phyloP scores from a whole-genome alignment of 1,140 invertebrate genomes.

The Platorchestia sp. region DNA sequence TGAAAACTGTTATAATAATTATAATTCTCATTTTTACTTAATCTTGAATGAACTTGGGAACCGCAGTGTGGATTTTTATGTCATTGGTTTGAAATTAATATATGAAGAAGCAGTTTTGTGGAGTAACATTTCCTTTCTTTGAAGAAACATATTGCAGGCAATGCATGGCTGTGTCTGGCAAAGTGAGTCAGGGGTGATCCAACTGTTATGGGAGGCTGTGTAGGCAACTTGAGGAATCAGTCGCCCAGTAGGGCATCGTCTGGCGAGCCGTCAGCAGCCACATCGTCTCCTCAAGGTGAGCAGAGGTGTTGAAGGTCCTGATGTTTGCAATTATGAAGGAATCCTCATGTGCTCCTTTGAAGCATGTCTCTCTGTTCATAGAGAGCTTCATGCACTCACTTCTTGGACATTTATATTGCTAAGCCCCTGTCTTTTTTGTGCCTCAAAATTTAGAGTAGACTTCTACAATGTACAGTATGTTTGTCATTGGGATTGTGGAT shows the following conservation, averaged over 20 bases:
- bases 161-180: constrained; percentile 29
- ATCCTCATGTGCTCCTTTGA: too few species aligned
- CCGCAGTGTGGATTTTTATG: too few species aligned
- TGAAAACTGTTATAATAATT: too few species aligned
- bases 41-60: too few species aligned
- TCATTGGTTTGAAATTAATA: too few species aligned
- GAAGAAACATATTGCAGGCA: background rate
- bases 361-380: too few species aligned
- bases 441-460: background rate
- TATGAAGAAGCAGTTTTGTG: too few species aligned
- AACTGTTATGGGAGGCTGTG: constrained; percentile 30
- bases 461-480: background rate
- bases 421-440: background rate
- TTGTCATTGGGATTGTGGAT: background rate
- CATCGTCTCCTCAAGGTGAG: constrained; percentile 15
- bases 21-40: too few species aligned
- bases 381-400: background rate
- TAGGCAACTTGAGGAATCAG: constrained; percentile 21
- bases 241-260: constrained; percentile 28
- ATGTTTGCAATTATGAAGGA: background rate
- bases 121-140: background rate
- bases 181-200: background rate
- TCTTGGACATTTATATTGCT: background rate
- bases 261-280: background rate
- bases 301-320: background rate